A percentile compares a stretch with the other conserved stretches of the same genome.
phyloP scores from a whole-genome alignment of 2,888 invertebrate genomes.

The Aquatica leii region DNA sequence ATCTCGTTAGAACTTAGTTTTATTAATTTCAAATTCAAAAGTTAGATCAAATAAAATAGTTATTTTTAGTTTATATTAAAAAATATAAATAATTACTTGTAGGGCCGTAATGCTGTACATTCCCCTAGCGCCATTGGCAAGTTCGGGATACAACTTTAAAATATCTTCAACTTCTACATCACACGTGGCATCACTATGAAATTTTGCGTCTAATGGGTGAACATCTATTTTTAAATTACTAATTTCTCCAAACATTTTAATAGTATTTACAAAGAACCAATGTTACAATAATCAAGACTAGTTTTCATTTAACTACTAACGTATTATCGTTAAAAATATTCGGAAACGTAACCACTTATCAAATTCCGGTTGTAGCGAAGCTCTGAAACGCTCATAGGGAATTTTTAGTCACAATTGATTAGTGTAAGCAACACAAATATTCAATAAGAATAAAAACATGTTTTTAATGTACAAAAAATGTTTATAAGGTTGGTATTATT shows the following conservation, averaged over 20 bases:
- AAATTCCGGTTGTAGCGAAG: neutral
- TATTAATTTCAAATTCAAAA: no score
- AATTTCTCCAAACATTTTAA: slow-evolving; percentile 5
- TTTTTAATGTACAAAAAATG: no score
- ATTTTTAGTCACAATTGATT: neutral
- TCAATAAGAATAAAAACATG: neutral
- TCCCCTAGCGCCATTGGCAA: slow-evolving; percentile 37
- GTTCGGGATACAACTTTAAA: slow-evolving; percentile 39
- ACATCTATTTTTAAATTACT: slow-evolving; percentile 20
- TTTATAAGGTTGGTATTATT: no score
- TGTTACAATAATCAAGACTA: no score
- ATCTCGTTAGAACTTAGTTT: neutral
- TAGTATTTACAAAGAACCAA: neutral
- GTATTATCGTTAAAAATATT: neutral
- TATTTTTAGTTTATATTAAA: no score
- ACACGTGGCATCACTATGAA: slow-evolving; percentile 14
- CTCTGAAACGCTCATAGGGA: neutral
- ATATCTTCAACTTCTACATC: slow-evolving; percentile 28
- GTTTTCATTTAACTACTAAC: neutral
- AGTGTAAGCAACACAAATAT: neutral
- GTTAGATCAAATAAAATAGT: no score
- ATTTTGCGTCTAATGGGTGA: slow-evolving; percentile 20
- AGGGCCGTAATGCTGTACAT: slow-evolving; percentile 40
- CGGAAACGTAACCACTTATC: slow-evolving; percentile 5
- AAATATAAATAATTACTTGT: slow-evolving; percentile 43